Percentiles rank a stretch among this genome's conserved stretches.
Conservation (phyloP, 2,888 invertebrate genomes). For the Cantharis rustica region DNA sequence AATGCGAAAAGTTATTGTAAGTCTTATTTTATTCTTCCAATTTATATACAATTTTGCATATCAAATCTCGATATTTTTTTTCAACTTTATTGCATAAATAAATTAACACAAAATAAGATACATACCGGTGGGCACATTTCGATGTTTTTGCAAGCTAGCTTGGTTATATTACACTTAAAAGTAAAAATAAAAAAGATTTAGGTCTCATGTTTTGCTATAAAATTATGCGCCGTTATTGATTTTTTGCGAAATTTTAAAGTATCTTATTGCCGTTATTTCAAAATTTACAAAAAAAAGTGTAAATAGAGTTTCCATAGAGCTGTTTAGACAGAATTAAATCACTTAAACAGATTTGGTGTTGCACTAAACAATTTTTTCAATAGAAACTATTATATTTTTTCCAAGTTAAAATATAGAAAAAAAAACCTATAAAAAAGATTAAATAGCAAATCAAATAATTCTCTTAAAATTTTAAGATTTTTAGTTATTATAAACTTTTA, state of each 20-base stretch:
- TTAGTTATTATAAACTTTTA: too few relatives aligned
- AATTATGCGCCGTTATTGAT: background rate
- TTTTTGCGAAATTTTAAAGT: background rate
- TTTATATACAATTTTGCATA: constrained; percentile 16
- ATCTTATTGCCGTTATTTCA: background rate
- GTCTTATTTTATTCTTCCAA: constrained; percentile 6
- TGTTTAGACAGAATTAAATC: too few relatives aligned
- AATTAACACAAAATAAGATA: constrained; percentile 11
- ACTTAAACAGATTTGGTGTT: too few relatives aligned
- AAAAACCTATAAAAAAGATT: too few relatives aligned
- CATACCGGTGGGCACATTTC: background rate
- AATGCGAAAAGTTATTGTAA: background rate
- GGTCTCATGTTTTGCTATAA: background rate
- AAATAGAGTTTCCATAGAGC: too few relatives aligned
- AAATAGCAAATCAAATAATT: too few relatives aligned
- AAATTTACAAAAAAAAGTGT: background rate
- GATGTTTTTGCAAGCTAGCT: background rate
- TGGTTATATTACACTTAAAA: background rate
- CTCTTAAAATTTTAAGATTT: too few relatives aligned
- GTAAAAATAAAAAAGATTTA: background rate
- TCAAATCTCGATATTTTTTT: constrained; percentile 10
- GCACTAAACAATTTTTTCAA: too few relatives aligned
- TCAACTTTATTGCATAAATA: constrained; percentile 11
- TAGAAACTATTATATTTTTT: too few relatives aligned
- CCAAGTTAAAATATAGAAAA: too few relatives aligned